phyloP scores from a whole-genome alignment of 1,140 invertebrate genomes.

The Drosophila serrata region DNA sequence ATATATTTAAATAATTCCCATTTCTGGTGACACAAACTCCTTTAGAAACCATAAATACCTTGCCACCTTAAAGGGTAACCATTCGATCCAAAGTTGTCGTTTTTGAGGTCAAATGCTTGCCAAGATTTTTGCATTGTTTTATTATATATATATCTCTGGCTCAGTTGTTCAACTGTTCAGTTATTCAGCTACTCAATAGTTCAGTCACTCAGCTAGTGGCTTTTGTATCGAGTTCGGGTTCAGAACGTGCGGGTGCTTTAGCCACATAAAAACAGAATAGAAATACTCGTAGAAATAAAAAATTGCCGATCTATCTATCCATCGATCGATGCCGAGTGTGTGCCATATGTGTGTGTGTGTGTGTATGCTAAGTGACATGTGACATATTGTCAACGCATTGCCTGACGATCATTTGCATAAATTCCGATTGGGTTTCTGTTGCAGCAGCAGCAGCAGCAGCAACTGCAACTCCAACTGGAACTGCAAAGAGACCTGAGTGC shows the following conservation, averaged over 20 bases:
- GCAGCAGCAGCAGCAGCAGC: conserved; percentile 23
- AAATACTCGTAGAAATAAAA: conserved; percentile 30
- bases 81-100: conserved; percentile 34
- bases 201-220: conserved; percentile 19
- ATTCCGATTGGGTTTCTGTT: conserved; percentile 68
- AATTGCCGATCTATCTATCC: conserved; percentile 50
- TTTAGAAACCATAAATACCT: background rate
- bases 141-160: conserved; percentile 6
- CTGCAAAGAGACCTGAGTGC: conserved; percentile 7
- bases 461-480: conserved; percentile 13
- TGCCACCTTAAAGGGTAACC: conserved; percentile 13
- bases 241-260: conserved; percentile 72
- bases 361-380: conserved; percentile 75
- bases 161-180: conserved; percentile 20
- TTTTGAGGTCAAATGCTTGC: conserved; percentile 58
- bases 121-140: conserved; percentile 49
- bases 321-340: conserved; percentile 44
- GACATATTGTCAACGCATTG: conserved; percentile 84
- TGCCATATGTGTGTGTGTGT: conserved; percentile 16
- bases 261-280: conserved; percentile 55
- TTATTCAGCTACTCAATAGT: conserved; percentile 19
- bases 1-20: background rate
- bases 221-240: conserved; percentile 64
- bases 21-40: background rate
- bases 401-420: conserved; percentile 80